Evolutionary conservation across 2,797 vertebrate genomes (phyloP), one percentile per base, ranked within the genome.

Genomic region (Delichon dasypus): DNA sequence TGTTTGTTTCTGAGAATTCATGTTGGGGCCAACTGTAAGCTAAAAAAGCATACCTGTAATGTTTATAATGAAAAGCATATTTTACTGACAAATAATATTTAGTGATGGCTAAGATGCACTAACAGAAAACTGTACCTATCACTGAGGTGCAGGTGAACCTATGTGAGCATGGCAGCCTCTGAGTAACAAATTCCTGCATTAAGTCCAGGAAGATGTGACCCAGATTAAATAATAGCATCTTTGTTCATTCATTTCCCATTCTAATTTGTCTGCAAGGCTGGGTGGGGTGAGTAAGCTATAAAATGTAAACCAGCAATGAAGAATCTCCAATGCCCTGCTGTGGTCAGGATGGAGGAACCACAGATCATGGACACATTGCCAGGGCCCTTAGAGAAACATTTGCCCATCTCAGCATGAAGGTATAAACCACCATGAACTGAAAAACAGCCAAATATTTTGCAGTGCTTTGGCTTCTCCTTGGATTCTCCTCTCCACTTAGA

Each of bases 341-440:
- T 32, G 55, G 60, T 84, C 74, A 93, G 71, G 48, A 71, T 13
- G 44, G n/a, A 38, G 32, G 22, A 91, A 78, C 64, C 77, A 47
- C 79, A 86, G 83, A 76, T 38, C 4, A 2, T 36, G 67, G 45
- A 81, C 22, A 36, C 25, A 47, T 30, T 34, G 66, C 70, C 94
- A 93, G 50, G 20, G 34, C 48, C 51, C 40, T 91, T 51, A 74
- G 74, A 89, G 54, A 86, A 95, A 88, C 64, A 75, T 92, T 95
- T 94, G 62, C 60, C 66, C 84, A 26, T 89, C 88, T 89, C 80
- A 95, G 60, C 89, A 66, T 34, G 53, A 91, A 91, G 76, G 67
- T 94, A 81, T 16, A 87, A 95, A 92, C 64, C 84, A 82, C 50
- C 30, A 71, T 1, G 15, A 81, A 78, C 30, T 88, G 91, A 84